phyloP scores from a whole-genome alignment of 2,113 vertebrate genomes.

The Zosterops pallidus region DNA sequence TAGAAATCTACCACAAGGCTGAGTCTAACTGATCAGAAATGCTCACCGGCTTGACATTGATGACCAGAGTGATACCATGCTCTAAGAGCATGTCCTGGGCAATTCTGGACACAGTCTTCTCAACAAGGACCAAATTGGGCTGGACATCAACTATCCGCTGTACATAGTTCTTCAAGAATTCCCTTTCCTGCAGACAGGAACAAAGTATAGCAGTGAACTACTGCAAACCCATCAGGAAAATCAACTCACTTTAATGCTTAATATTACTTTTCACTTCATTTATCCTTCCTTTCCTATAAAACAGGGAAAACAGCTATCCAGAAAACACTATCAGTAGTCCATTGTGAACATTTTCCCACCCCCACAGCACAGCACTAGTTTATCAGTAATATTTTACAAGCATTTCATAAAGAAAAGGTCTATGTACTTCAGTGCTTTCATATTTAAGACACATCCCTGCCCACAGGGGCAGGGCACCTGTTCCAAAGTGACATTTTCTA shows the following conservation, averaged over 20 bases:
- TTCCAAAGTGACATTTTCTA: neutral
- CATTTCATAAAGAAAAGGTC: neutral
- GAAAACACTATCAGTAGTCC: neutral
- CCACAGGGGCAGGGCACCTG: neutral
- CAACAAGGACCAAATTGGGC: conserved; percentile 93
- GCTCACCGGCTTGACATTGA: conserved; percentile 96
- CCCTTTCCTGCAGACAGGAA: conserved; percentile 83
- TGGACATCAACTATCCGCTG: conserved; percentile 95
- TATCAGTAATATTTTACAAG: neutral
- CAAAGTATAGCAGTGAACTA: neutral
- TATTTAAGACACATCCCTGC: neutral
- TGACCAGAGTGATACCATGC: conserved; percentile 94
- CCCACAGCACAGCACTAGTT: neutral
- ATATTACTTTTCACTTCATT: neutral
- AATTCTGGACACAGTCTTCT: conserved; percentile 97
- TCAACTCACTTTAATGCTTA: neutral
- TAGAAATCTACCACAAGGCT: neutral
- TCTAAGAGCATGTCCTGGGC: conserved; percentile 98
- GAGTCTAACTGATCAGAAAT: neutral
- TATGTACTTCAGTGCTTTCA: neutral
- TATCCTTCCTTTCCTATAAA: neutral
- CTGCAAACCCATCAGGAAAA: neutral
- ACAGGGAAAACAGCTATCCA: neutral
- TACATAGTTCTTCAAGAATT: conserved; percentile 98
- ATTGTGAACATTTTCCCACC: neutral